A percentile compares a stretch with the other conserved stretches of the same genome.
phyloP scores from a whole-genome alignment of 1,140 invertebrate species.

The Halictus rubicundus region DNA sequence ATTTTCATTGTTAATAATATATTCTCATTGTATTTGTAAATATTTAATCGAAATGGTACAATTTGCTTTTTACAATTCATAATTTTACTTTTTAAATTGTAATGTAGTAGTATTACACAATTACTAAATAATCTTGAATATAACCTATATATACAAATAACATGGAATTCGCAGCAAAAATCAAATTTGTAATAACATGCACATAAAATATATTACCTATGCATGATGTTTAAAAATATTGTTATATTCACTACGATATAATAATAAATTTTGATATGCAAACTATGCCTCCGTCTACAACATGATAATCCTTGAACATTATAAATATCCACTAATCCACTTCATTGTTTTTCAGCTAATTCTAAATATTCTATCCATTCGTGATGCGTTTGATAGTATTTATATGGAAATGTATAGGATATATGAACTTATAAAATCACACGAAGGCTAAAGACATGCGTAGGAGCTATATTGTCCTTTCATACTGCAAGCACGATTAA shows the following conservation, averaged over 20 bases:
- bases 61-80: neutral
- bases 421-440: neutral
- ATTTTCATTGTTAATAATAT: neutral
- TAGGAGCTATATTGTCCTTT: neutral
- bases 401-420: neutral
- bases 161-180: neutral
- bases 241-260: neutral
- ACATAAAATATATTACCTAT: conserved; percentile 34
- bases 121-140: neutral
- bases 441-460: neutral
- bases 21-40: neutral
- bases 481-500: conserved; percentile 3
- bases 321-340: neutral
- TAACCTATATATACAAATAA: conserved; percentile 12
- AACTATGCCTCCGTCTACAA: neutral
- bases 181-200: neutral
- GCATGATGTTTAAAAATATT: conserved; percentile 19
- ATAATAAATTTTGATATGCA: conserved; percentile 12
- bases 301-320: neutral
- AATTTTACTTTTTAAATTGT: neutral
- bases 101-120: neutral
- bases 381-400: neutral
- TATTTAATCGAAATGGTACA: neutral
- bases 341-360: conserved; percentile 4
- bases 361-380: neutral